Percentiles rank a stretch among this genome's conserved stretches.
phyloP scores from a whole-genome alignment of 2,113 vertebrate genomes.

The Chloebia gouldiae region DNA sequence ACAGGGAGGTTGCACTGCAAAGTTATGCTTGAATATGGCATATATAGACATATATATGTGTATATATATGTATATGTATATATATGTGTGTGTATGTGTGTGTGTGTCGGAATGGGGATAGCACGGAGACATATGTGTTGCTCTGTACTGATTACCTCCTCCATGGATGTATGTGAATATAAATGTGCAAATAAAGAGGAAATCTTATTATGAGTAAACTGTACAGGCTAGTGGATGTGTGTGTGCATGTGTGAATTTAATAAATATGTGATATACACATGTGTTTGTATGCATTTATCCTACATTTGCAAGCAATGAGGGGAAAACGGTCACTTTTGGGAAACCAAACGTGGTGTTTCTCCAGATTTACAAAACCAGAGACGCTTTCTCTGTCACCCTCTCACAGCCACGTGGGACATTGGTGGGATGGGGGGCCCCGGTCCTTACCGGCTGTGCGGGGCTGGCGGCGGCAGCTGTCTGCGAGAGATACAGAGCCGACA shows the following conservation, averaged over 20 bases:
- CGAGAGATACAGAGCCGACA: slow-evolving; percentile 77
- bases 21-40: not conserved
- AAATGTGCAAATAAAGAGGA: not conserved
- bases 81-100: too few species aligned
- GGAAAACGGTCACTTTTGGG: not conserved
- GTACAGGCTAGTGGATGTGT: too few species aligned
- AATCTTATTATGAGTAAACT: not conserved
- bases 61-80: accelerated
- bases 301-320: not conserved
- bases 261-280: accelerated
- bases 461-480: slow-evolving; percentile 69
- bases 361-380: accelerated
- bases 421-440: not conserved
- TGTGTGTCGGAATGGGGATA: not conserved
- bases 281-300: not conserved
- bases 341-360: not conserved
- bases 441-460: slow-evolving; percentile 73
- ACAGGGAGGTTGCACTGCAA: not conserved
- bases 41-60: too few species aligned
- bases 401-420: not conserved
- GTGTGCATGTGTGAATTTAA: not conserved
- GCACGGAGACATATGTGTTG: not conserved
- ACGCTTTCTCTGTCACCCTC: not conserved
- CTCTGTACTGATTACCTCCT: not conserved
- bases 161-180: not conserved